phyloP scores from a whole-genome alignment of 2,113 vertebrate species.

The Macaca nemestrina region DNA sequence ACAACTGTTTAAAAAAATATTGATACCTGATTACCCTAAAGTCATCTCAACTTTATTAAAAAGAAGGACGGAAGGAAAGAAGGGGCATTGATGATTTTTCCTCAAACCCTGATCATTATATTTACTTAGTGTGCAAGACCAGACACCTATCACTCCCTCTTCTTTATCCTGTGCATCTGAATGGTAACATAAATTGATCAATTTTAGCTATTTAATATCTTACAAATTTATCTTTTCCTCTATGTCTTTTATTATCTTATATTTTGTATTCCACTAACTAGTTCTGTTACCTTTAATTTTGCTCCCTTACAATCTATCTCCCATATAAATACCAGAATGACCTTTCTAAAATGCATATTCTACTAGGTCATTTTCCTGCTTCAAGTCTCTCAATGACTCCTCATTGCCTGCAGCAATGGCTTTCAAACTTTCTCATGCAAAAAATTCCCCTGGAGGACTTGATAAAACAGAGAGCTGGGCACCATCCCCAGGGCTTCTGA shows the following conservation, averaged over 20 bases:
- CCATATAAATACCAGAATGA: not conserved
- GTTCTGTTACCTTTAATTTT: not conserved
- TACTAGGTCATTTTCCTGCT: not conserved
- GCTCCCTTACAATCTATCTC: not conserved
- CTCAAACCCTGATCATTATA: not conserved
- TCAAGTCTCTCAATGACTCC: not conserved
- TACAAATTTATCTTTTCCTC: not conserved
- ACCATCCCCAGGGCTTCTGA: not conserved
- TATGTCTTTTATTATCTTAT: not conserved
- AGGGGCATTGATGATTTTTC: not conserved
- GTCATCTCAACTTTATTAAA: not conserved
- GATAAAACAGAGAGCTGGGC: not conserved
- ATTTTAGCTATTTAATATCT: not conserved
- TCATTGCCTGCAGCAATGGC: not conserved
- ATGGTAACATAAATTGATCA: not conserved
- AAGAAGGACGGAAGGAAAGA: too few species aligned
- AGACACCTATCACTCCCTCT: not conserved
- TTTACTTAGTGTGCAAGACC: not conserved
- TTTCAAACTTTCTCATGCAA: not conserved
- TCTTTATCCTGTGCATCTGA: not conserved
- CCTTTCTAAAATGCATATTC: not conserved
- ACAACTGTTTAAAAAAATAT: not conserved
- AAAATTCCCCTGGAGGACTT: not conserved
- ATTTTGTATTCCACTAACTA: not conserved
- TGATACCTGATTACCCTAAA: not conserved